Evolutionary conservation across 2,888 invertebrate genomes (phyloP).

Genomic region (Trilocha varians): DNA sequence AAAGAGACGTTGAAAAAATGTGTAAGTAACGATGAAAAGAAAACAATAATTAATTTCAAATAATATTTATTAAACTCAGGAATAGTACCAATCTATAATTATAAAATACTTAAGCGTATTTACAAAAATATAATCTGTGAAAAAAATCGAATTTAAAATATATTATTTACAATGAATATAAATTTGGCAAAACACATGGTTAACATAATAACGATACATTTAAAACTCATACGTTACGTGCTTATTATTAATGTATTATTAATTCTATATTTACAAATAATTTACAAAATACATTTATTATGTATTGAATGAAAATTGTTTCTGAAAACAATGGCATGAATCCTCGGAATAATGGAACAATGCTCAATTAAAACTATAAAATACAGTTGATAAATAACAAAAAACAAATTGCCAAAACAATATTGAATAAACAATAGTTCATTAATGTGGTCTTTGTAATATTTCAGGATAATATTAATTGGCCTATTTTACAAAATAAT

Average conservation of each 20-base stretch:
- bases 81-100: background rate
- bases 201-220: background rate
- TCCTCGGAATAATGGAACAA: no score
- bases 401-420: no score
- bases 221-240: background rate
- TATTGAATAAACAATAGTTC: no score
- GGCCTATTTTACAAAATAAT: no score
- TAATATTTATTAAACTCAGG: background rate
- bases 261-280: conserved; percentile 8
- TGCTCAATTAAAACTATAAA: no score
- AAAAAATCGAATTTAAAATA: background rate
- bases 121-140: conserved; percentile 8
- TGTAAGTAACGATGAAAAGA: no score
- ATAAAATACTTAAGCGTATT: conserved; percentile 4
- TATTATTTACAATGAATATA: conserved; percentile 1
- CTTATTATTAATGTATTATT: background rate
- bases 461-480: no score
- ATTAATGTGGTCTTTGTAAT: no score
- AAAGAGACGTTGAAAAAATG: no score
- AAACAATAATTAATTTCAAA: background rate
- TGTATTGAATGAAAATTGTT: background rate
- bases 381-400: no score
- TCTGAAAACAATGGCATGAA: no score
- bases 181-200: background rate
- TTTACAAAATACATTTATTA: conserved; percentile 3